Percentiles rank a stretch among this genome's conserved stretches.
Evolutionary conservation across 2,113 vertebrate species (phyloP).

Genomic region (Apodemus speciosus): DNA sequence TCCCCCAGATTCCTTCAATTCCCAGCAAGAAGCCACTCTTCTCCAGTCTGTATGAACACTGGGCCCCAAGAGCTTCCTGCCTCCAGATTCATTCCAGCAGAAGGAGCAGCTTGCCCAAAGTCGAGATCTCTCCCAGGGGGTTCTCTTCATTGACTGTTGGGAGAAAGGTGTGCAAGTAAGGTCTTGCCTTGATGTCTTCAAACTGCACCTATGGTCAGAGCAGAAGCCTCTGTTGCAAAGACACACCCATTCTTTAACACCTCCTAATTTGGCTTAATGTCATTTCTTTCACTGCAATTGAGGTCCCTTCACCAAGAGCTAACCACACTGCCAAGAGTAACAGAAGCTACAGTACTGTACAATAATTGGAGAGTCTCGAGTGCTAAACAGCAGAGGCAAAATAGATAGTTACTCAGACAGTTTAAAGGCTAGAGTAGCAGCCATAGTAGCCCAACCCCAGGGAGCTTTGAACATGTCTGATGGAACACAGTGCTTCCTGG

Average conservation of each 20-base stretch:
- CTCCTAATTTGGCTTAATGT: not conserved
- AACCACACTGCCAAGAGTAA: not conserved
- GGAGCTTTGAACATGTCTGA: not conserved
- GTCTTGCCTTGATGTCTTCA: not conserved
- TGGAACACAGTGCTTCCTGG: not conserved
- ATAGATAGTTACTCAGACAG: not conserved
- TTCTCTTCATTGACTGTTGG: not conserved
- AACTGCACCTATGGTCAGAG: not conserved
- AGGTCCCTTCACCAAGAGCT: not conserved
- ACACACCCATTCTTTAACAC: not conserved
- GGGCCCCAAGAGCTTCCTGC: not conserved
- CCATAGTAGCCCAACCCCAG: not conserved
- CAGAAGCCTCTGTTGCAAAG: too few species aligned
- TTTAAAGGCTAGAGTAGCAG: not conserved
- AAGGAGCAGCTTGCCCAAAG: not conserved
- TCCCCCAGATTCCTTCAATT: not conserved
- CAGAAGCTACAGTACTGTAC: too few species aligned
- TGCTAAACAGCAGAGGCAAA: not conserved
- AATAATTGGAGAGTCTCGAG: not conserved
- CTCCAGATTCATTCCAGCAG: not conserved
- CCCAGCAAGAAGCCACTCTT: fast-evolving
- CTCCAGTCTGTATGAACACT: not conserved
- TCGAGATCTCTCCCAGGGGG: too few species aligned
- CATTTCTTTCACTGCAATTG: not conserved
- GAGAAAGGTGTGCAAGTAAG: not conserved